These are phyloP conservation scores for Cepphus grylle DNA, from an alignment of 2,113 vertebrate species.

Conservation along the genomic window DNA sequence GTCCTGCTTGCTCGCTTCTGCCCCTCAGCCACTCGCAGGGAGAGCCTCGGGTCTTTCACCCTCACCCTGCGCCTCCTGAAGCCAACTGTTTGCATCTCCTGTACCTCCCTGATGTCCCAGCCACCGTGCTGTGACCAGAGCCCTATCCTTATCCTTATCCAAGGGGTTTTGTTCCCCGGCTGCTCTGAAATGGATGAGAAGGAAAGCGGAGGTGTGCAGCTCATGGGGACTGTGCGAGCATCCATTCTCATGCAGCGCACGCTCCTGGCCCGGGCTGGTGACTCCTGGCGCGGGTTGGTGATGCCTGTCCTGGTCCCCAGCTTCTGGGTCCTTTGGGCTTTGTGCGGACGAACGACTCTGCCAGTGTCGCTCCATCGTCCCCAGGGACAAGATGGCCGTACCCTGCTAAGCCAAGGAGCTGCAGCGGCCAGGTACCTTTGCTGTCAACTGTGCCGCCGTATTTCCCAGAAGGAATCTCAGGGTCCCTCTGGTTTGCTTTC, in stretches of 20 bases:
- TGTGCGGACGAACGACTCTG: fast-evolving
- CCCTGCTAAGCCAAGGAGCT: neutral
- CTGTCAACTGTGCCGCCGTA: neutral
- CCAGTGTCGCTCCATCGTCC: neutral
- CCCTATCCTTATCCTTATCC: neutral
- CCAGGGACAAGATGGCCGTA: fast-evolving
- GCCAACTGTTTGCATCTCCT: neutral
- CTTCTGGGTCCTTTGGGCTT: neutral
- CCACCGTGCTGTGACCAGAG: fast-evolving
- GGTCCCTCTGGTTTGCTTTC: neutral
- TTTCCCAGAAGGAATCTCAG: neutral
- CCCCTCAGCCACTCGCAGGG: neutral
- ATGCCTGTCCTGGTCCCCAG: neutral
- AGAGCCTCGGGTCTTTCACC: neutral
- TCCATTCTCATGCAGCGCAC: neutral
- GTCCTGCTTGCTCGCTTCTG: neutral
- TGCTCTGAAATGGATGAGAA: neutral
- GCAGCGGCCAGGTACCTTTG: neutral
- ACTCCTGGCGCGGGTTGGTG: fast-evolving
- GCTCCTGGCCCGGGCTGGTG: no score
- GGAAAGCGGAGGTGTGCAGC: neutral
- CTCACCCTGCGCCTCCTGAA: neutral
- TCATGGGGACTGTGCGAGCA: fast-evolving
- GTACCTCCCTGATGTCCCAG: neutral
- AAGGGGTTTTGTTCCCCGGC: neutral